A percentile compares a stretch with the other conserved stretches of the same genome.
Evolutionary conservation across 2,113 vertebrate species (phyloP).

Genomic region (Bambusicola thoracicus): DNA sequence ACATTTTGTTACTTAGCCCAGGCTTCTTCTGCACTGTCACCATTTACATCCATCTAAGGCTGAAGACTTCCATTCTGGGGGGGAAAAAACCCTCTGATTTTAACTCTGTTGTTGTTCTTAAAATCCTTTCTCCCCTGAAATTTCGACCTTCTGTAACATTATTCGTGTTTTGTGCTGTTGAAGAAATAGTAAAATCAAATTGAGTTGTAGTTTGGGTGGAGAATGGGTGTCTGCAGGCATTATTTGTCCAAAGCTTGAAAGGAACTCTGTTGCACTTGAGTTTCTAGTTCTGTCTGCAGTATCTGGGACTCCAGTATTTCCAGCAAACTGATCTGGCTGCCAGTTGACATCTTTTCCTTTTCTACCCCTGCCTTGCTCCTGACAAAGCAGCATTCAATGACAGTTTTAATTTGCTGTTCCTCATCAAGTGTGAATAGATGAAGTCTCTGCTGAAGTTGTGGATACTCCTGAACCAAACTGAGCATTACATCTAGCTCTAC

Average conservation of each 20-base stretch:
- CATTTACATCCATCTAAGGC: conserved; percentile 31
- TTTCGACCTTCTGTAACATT: background rate
- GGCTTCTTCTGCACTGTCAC: conserved; percentile 15
- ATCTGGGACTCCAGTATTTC: background rate
- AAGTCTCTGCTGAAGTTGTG: background rate
- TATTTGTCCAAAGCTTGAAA: background rate
- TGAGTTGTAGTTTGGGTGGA: background rate
- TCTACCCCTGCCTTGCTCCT: background rate
- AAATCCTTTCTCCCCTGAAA: background rate
- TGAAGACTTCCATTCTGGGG: background rate
- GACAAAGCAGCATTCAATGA: background rate
- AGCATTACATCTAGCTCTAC: no score
- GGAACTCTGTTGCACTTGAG: background rate
- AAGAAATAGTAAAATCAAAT: background rate
- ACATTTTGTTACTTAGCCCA: conserved; percentile 43
- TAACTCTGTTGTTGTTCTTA: background rate
- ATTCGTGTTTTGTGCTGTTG: background rate
- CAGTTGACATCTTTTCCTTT: background rate
- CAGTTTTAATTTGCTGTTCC: background rate
- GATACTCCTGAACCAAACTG: background rate
- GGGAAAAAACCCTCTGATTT: background rate
- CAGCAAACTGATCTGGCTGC: background rate
- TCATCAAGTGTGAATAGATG: background rate
- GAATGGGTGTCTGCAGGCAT: background rate
- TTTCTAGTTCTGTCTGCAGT: background rate